phyloP scores from a whole-genome alignment of 2,888 invertebrate species.

The Cantharis nigra region DNA sequence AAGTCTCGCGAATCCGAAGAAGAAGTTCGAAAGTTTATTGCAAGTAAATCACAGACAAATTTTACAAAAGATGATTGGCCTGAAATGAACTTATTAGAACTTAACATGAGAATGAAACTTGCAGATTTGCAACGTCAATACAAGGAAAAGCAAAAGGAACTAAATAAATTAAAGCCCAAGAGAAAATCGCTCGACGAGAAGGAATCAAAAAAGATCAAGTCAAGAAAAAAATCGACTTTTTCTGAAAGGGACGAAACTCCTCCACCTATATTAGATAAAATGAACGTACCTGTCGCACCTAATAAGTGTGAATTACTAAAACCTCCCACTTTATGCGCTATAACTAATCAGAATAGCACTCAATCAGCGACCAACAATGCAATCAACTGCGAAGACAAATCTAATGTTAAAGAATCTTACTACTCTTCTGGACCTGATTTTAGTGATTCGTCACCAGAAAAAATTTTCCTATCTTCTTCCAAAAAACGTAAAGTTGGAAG shows the following conservation, averaged over 20 bases:
- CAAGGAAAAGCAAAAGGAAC: conserved; percentile 80
- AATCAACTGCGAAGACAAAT: not conserved
- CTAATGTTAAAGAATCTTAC: conserved; percentile 14
- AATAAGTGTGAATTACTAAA: conserved; percentile 49
- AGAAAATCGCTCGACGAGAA: conserved; percentile 32
- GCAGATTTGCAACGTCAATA: conserved; percentile 82
- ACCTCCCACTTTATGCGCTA: conserved; percentile 53
- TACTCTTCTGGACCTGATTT: conserved; percentile 35
- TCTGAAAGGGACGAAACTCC: conserved; percentile 48
- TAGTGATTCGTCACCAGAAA: conserved; percentile 43
- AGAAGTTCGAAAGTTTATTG: conserved; percentile 50
- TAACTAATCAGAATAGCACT: conserved; percentile 21
- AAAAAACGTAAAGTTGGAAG: conserved; percentile 84
- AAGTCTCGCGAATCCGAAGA: conserved; percentile 56
- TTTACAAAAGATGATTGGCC: conserved; percentile 52
- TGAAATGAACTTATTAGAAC: conserved; percentile 73
- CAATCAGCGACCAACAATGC: not conserved
- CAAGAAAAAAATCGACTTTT: conserved; percentile 55
- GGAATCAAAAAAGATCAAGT: conserved; percentile 56
- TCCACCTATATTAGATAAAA: conserved; percentile 50
- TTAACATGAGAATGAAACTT: conserved; percentile 79
- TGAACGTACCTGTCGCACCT: conserved; percentile 42
- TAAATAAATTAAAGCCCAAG: conserved; percentile 69
- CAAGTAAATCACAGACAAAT: conserved; percentile 45
- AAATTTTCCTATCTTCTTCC: conserved; percentile 48